phyloP scores from a whole-genome alignment of 2,888 invertebrate species.

The Phragmatobia fuliginosa region DNA sequence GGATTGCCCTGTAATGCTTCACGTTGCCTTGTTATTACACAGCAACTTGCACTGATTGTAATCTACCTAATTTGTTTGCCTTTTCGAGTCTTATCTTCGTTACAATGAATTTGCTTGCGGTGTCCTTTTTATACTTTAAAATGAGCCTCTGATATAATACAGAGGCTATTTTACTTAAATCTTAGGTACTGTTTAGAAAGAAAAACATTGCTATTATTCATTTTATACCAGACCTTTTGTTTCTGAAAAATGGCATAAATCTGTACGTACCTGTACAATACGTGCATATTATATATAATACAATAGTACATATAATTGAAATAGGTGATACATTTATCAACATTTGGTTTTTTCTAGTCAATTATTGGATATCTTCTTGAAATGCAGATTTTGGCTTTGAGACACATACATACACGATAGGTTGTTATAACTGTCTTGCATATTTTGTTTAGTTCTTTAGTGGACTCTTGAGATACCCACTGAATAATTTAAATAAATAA shows the following conservation, averaged over 20 bases:
- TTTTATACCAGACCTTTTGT: background rate
- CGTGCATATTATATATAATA: too few relatives aligned
- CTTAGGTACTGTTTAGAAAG: background rate
- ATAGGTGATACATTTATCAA: too few relatives aligned
- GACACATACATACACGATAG: too few relatives aligned
- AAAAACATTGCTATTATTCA: background rate
- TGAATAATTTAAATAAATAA: too few relatives aligned
- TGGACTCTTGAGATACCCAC: too few relatives aligned
- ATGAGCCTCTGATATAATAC: background rate
- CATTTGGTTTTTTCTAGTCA: too few relatives aligned
- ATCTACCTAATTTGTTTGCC: slow-evolving; percentile 57
- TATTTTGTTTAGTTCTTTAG: too few relatives aligned
- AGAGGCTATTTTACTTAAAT: background rate
- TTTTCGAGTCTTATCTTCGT: slow-evolving; percentile 32
- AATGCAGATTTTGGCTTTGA: too few relatives aligned
- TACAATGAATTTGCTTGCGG: slow-evolving; percentile 5
- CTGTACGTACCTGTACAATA: too few relatives aligned
- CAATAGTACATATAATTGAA: too few relatives aligned
- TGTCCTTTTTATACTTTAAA: background rate
- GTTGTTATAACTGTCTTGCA: too few relatives aligned
- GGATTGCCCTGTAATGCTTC: slow-evolving; percentile 31
- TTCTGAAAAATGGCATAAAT: background rate
- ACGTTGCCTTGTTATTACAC: slow-evolving; percentile 43
- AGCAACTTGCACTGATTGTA: slow-evolving; percentile 48
- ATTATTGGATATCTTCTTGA: too few relatives aligned